Percentiles rank a stretch among this genome's conserved stretches.
Conservation (phyloP, 2,113 vertebrate genomes). For the Acanthochromis polyacanthus region DNA sequence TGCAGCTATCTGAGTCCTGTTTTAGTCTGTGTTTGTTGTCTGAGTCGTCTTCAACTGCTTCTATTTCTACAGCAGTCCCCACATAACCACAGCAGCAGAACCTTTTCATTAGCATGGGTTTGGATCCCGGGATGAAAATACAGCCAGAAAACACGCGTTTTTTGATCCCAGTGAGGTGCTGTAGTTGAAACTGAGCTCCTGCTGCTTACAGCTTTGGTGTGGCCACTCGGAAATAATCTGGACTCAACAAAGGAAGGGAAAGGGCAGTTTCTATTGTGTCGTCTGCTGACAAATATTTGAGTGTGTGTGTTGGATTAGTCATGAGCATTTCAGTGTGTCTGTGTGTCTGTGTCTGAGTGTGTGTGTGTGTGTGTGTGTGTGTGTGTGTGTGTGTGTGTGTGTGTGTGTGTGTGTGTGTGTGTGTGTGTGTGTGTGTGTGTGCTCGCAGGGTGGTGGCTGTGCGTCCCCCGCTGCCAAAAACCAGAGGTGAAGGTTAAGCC, state of each 20-base stretch:
- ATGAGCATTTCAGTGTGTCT: not conserved
- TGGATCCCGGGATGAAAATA: not conserved
- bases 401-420: conserved; percentile 10
- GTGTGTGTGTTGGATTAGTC: conserved; percentile 23
- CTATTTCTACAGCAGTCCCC: conserved; percentile 1
- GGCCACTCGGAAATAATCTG: conserved; percentile 68
- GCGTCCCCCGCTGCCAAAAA: conserved; percentile 45
- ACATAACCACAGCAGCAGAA: conserved; percentile 42
- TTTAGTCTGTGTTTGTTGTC: not conserved
- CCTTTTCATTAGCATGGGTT: conserved; percentile 50
- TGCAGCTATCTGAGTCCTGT: not conserved
- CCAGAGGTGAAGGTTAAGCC: conserved; percentile 67
- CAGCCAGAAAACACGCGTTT: not conserved
- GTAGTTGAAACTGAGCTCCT: conserved; percentile 5
- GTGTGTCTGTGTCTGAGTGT: not conserved
- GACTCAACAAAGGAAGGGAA: conserved; percentile 72
- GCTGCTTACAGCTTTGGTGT: conserved; percentile 42
- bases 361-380: conserved; percentile 14
- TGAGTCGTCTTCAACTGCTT: not conserved
- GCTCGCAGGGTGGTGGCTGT: not conserved
- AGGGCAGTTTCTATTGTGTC: conserved; percentile 65
- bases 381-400: conserved; percentile 19
- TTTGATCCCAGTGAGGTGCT: conserved; percentile 12
- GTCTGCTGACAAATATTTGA: conserved; percentile 15
- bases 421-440: conserved; percentile 15